These are phyloP conservation scores for Microcebus tavaratra DNA, from an alignment of 2,113 vertebrate species.

Conservation along the genomic window DNA sequence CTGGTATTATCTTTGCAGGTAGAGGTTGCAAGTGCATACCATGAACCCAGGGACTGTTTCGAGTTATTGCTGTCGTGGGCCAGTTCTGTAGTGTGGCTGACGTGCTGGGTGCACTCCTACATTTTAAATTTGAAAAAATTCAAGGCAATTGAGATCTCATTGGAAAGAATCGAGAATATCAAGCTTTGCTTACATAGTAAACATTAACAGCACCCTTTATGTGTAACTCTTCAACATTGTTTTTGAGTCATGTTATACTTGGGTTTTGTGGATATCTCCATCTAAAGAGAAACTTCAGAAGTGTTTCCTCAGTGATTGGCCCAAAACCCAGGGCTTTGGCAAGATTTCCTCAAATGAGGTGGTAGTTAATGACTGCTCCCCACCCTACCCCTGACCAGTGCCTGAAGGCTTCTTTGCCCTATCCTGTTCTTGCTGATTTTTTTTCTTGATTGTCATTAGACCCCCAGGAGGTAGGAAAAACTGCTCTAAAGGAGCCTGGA, in stretches of 20 bases:
- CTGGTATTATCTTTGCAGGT: background rate
- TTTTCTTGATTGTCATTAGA: background rate
- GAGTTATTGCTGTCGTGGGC: background rate
- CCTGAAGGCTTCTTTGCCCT: background rate
- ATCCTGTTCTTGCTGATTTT: background rate
- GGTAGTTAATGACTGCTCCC: background rate
- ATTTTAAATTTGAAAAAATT: slow-evolving; percentile 2
- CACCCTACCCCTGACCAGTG: background rate
- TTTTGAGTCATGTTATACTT: background rate
- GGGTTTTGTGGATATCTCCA: background rate
- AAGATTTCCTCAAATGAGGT: background rate
- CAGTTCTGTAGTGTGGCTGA: background rate
- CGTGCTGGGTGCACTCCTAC: background rate
- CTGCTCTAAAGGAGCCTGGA: background rate
- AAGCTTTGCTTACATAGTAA: background rate
- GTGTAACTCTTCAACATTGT: background rate
- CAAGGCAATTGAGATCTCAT: background rate
- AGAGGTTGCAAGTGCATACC: background rate
- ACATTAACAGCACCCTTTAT: background rate
- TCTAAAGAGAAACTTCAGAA: background rate
- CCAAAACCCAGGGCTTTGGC: background rate
- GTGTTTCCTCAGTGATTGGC: background rate
- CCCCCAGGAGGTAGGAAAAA: background rate
- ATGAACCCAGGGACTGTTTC: background rate
- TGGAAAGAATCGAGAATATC: slow-evolving; percentile 9